A percentile compares a stretch with the other conserved stretches of the same genome.
phyloP scores from a whole-genome alignment of 1,140 invertebrate species.

The Apis cerana region DNA sequence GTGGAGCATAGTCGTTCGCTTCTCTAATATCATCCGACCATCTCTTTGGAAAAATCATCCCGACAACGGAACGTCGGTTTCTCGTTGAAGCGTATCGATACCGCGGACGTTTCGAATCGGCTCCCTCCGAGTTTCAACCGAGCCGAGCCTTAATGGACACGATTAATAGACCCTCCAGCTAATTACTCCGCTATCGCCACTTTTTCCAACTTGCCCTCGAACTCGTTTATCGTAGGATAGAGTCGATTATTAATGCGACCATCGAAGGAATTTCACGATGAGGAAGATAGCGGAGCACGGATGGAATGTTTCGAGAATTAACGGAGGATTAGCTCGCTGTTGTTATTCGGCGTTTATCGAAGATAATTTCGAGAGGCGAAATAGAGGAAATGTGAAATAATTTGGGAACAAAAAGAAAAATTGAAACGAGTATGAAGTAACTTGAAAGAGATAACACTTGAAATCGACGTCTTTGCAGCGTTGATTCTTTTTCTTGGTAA shows the following conservation, averaged over 20 bases:
- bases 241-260: conserved; percentile 19
- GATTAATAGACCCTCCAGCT: conserved; percentile 42
- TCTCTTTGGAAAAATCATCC: background rate
- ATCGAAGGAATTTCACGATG: background rate
- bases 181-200: conserved; percentile 23
- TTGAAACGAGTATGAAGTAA: too few relatives aligned
- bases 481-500: too few relatives aligned
- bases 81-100: conserved; percentile 31
- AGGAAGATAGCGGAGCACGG: background rate
- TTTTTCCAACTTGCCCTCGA: background rate
- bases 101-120: background rate
- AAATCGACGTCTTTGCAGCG: too few relatives aligned
- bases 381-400: too few relatives aligned
- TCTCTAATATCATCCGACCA: conserved; percentile 8
- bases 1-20: background rate
- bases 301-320: background rate
- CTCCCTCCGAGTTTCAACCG: background rate
- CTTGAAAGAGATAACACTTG: too few relatives aligned
- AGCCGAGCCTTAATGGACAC: conserved; percentile 17
- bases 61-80: conserved; percentile 10
- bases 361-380: too few relatives aligned
- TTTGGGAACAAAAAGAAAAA: too few relatives aligned
- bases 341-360: too few relatives aligned
- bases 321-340: too few relatives aligned
- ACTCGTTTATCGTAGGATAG: background rate